A percentile compares a stretch with the other conserved stretches of the same genome.
Conservation (phyloP, 2,888 invertebrate genomes). For the Metallyticus violacea region DNA sequence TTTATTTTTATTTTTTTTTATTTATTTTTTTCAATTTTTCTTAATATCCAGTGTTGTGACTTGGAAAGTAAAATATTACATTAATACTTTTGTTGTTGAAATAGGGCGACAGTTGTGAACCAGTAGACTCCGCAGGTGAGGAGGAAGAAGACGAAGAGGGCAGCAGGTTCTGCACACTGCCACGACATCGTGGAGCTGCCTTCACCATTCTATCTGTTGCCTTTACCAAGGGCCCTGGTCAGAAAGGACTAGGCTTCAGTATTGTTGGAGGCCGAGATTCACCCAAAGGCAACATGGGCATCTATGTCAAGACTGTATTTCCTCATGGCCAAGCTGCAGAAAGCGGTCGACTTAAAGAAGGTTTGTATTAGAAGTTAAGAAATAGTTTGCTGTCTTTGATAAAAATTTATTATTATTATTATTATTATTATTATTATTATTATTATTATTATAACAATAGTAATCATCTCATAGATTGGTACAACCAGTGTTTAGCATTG, state of each 20-base stretch:
- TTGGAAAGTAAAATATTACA: no score
- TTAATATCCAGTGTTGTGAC: no score
- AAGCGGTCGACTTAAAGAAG: slow-evolving; percentile 74
- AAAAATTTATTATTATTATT: not conserved
- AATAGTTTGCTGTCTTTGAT: not conserved
- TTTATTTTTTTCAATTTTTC: no score
- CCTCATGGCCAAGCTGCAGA: slow-evolving; percentile 83
- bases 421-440: not conserved
- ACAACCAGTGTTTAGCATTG: no score
- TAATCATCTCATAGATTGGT: no score
- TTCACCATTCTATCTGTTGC: slow-evolving; percentile 57
- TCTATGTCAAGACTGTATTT: slow-evolving; percentile 84
- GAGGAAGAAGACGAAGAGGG: slow-evolving; percentile 50
- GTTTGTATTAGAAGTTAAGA: slow-evolving; percentile 52
- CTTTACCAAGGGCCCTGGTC: slow-evolving; percentile 77
- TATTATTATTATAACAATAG: not conserved
- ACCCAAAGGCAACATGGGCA: slow-evolving; percentile 81
- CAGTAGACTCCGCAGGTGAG: slow-evolving; percentile 10
- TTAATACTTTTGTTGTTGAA: no score
- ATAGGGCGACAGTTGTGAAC: not conserved
- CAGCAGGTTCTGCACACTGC: slow-evolving; percentile 58
- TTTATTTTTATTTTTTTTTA: no score
- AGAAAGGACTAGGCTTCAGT: slow-evolving; percentile 84
- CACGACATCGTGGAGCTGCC: slow-evolving; percentile 52
- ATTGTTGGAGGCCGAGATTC: slow-evolving; percentile 87